Percentiles rank a stretch among this genome's conserved stretches.
phyloP scores from a whole-genome alignment of 2,113 vertebrate species.

The Lutjanus erythropterus region DNA sequence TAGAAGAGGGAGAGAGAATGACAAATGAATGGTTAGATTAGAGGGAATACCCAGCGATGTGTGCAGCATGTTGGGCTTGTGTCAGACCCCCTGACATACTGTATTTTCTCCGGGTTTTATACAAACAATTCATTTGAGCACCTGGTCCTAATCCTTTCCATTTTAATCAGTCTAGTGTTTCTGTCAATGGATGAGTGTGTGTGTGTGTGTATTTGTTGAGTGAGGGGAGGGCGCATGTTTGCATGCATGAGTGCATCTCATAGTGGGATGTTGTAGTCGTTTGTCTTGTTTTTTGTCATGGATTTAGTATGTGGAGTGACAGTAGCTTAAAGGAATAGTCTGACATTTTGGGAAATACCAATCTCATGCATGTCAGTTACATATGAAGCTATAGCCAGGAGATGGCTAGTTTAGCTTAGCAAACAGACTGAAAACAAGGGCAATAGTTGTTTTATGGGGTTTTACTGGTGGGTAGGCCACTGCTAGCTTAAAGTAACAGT shows the following conservation, averaged over 20 bases:
- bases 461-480: too few species aligned
- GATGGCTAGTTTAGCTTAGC: not conserved
- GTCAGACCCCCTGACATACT: conserved; percentile 54
- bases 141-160: conserved; percentile 74
- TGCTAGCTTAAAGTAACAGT: too few species aligned
- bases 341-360: conserved; percentile 2
- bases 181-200: conserved; percentile 62
- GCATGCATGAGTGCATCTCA: conserved; percentile 23
- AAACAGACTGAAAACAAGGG: not conserved
- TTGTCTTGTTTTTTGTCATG: not conserved
- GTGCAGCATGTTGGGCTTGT: conserved; percentile 52
- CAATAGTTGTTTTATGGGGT: not conserved
- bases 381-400: not conserved
- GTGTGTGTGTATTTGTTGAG: conserved; percentile 38
- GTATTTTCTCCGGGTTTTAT: conserved; percentile 67
- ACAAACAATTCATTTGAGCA: conserved; percentile 75
- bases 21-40: conserved; percentile 64
- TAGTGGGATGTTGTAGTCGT: conserved; percentile 25
- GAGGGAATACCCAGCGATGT: conserved; percentile 56
- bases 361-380: not conserved
- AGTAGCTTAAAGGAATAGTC: conserved; percentile 17
- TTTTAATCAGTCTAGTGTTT: conserved; percentile 78
- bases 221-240: conserved; percentile 17
- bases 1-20: conserved; percentile 22
- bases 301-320: not conserved